A percentile compares a stretch with the other conserved stretches of the same genome.
phyloP scores from a whole-genome alignment of 1,140 invertebrate genomes.

The Andrena cerasifolii region DNA sequence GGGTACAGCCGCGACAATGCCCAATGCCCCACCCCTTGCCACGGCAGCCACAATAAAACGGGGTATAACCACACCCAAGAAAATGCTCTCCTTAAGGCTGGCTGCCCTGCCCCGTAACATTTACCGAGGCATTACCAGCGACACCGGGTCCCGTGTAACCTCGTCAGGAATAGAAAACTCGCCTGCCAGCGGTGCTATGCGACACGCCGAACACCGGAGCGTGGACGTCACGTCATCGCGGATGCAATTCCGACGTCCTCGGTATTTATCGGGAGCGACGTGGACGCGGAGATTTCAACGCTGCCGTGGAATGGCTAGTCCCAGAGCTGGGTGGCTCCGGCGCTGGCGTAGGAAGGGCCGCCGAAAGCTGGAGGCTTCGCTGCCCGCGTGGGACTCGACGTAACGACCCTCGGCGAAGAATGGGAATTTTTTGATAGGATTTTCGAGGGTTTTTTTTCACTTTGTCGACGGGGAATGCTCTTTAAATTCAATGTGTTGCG shows the following conservation, averaged over 20 bases:
- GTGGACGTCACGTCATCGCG: conserved; percentile 43
- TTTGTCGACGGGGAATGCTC: too few relatives aligned
- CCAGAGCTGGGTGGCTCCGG: too few relatives aligned
- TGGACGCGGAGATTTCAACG: neutral
- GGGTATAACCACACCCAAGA: conserved; percentile 70
- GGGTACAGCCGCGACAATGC: conserved; percentile 61
- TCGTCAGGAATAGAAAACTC: conserved; percentile 56
- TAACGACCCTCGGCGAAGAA: too few relatives aligned
- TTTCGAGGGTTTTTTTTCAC: too few relatives aligned
- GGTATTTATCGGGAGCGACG: neutral
- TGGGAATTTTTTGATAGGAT: too few relatives aligned
- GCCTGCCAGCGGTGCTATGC: conserved; percentile 28
- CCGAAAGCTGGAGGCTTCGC: too few relatives aligned
- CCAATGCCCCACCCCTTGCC: conserved; percentile 73
- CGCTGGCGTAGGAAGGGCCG: neutral
- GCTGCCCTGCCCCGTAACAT: conserved; percentile 71
- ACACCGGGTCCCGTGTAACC: conserved; percentile 53
- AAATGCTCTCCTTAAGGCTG: conserved; percentile 66
- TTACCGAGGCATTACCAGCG: conserved; percentile 66
- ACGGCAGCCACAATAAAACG: conserved; percentile 58
- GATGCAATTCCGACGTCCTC: conserved; percentile 32
- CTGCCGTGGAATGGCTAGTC: too few relatives aligned
- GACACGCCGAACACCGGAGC: neutral
- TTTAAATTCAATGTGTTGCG: too few relatives aligned
- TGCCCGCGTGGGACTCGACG: too few relatives aligned